These are phyloP conservation scores for Gephyroberyx darwinii DNA, from an alignment of 2,797 vertebrate genomes.

Conservation along the genomic window DNA sequence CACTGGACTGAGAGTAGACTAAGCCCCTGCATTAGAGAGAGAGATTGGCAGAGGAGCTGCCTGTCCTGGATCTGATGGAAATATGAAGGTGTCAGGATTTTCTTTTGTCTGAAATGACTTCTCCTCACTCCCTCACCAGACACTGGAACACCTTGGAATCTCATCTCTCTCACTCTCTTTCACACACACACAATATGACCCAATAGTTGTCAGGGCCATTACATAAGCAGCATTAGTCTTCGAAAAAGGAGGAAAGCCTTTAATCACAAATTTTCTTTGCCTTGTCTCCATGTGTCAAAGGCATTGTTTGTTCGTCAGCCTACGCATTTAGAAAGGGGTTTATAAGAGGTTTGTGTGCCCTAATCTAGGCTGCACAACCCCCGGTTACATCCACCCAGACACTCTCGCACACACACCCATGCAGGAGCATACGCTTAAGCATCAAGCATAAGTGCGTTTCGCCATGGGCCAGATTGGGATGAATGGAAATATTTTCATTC, in stretches of 20 bases:
- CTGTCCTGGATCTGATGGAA: not conserved
- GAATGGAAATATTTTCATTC: not conserved
- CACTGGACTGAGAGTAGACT: not conserved
- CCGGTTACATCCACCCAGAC: constrained; percentile 31
- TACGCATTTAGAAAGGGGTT: constrained; percentile 51
- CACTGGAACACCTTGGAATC: not conserved
- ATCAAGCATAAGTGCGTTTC: constrained; percentile 13
- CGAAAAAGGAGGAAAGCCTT: constrained; percentile 29
- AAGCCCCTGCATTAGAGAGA: not conserved
- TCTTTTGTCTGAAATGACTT: not conserved
- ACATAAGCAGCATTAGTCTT: constrained; percentile 55
- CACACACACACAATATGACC: constrained; percentile 11
- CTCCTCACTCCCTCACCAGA: no score
- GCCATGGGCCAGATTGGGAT: constrained; percentile 15
- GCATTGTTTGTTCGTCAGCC: constrained; percentile 51
- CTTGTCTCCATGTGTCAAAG: constrained; percentile 48
- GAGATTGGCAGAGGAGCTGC: not conserved
- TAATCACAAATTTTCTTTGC: constrained; percentile 40
- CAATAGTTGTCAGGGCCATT: constrained; percentile 34
- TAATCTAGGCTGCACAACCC: constrained; percentile 54
- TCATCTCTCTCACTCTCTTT: not conserved
- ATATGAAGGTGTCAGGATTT: not conserved
- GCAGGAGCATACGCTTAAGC: not conserved
- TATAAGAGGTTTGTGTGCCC: constrained; percentile 37
- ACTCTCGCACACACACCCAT: constrained; percentile 16